These are phyloP conservation scores for Paraescarpia echinospica DNA, from an alignment of 1,140 invertebrate species.

Conservation along the genomic window DNA sequence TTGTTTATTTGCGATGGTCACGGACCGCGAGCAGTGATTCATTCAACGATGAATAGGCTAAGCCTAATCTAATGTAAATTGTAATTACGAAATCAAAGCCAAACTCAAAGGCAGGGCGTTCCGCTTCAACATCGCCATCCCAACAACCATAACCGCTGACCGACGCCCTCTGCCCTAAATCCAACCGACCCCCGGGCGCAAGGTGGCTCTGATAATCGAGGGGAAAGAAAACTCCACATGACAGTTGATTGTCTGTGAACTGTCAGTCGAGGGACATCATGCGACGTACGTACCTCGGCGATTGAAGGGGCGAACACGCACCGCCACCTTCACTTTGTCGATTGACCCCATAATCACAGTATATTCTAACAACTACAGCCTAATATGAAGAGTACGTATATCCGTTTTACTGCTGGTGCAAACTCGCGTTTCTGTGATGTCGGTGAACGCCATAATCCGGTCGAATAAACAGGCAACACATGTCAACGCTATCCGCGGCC, in stretches of 20 bases:
- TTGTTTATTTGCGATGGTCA: conserved; percentile 8
- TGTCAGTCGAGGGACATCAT: not conserved
- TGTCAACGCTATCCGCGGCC: not conserved
- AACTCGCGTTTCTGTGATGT: not conserved
- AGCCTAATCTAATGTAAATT: no score
- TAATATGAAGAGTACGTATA: not conserved
- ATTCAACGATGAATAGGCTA: not conserved
- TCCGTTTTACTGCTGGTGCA: not conserved
- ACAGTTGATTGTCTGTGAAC: not conserved
- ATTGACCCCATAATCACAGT: conserved; percentile 17
- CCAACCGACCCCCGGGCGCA: not conserved
- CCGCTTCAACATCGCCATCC: not conserved
- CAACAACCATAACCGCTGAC: not conserved
- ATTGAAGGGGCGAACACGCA: conserved; percentile 93
- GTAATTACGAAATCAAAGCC: not conserved
- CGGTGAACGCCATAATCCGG: not conserved
- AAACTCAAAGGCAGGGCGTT: not conserved
- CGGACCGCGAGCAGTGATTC: not conserved
- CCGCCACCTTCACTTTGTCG: conserved; percentile 92
- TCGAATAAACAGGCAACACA: not conserved
- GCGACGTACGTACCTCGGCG: conserved; percentile 76
- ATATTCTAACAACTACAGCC: not conserved
- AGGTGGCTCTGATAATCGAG: not conserved
- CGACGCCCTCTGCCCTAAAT: conserved; percentile 1
- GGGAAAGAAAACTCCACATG: not conserved